These are phyloP conservation scores for Sepioteuthis lessoniana DNA, from an alignment of 2,888 invertebrate genomes.

Conservation along the genomic window DNA sequence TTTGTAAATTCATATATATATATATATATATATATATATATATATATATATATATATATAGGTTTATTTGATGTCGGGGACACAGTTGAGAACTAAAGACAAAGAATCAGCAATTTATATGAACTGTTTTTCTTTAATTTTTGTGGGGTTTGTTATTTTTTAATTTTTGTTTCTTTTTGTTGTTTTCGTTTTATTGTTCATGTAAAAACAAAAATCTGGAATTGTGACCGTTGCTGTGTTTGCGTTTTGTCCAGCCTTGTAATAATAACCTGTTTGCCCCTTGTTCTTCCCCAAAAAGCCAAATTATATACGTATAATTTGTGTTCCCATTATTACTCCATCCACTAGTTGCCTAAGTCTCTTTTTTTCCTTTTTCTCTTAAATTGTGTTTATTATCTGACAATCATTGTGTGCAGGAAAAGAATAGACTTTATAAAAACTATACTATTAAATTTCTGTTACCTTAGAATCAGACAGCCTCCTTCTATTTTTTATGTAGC, in stretches of 20 bases:
- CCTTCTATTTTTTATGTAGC: not conserved
- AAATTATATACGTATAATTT: not conserved
- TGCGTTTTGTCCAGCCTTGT: not conserved
- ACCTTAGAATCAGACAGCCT: not conserved
- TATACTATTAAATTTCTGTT: not conserved
- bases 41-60: not conserved
- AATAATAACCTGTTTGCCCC: not conserved
- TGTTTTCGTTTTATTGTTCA: not conserved
- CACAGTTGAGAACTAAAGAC: not conserved
- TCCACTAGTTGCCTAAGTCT: not conserved
- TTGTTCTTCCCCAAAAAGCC: not conserved
- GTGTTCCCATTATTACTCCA: not conserved
- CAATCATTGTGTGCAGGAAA: not conserved
- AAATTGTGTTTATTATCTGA: not conserved
- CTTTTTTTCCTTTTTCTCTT: not conserved
- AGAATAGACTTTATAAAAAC: not conserved
- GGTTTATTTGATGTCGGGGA: not conserved
- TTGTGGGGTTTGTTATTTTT: not conserved
- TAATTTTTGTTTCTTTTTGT: not conserved
- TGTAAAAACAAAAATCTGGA: not conserved
- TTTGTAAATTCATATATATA: not conserved
- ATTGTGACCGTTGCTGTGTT: not conserved
- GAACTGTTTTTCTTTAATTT: not conserved
- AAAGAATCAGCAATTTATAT: not conserved
- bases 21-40: slow-evolving; percentile 2